Evolutionary conservation across 1,140 invertebrate genomes (phyloP).

Genomic region (Bombus consobrinus): DNA sequence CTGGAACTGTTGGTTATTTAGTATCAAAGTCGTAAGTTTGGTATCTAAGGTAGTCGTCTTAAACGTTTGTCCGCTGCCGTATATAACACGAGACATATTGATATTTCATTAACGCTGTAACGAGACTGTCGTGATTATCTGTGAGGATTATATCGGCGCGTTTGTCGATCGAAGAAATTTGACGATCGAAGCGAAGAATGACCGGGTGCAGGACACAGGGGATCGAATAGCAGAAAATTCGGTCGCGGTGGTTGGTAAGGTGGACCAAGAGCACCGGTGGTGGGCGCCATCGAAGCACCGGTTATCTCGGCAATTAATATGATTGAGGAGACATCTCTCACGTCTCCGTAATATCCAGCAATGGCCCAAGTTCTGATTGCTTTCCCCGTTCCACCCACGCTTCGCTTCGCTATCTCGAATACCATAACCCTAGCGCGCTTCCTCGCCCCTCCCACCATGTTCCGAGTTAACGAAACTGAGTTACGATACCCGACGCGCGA

Average conservation of each 20-base stretch:
- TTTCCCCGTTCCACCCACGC: slow-evolving; percentile 75
- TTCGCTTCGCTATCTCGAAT: slow-evolving; percentile 78
- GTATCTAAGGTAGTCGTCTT: too few relatives aligned
- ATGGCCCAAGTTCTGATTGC: slow-evolving; percentile 83
- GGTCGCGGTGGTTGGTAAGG: slow-evolving; percentile 24
- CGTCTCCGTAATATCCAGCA: slow-evolving; percentile 82
- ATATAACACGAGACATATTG: too few relatives aligned
- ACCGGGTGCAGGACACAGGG: background rate
- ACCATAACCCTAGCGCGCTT: slow-evolving; percentile 79
- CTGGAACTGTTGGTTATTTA: too few relatives aligned
- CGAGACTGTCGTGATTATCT: too few relatives aligned
- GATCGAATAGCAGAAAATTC: background rate
- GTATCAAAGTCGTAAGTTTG: too few relatives aligned
- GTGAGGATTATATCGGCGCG: background rate
- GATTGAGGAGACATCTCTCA: slow-evolving; percentile 83
- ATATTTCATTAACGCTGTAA: too few relatives aligned
- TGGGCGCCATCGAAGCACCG: slow-evolving; percentile 77
- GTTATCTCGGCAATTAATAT: slow-evolving; percentile 83
- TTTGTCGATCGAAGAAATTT: background rate
- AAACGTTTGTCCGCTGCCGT: too few relatives aligned
- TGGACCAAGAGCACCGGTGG: slow-evolving; percentile 49
- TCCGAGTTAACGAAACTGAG: slow-evolving; percentile 74
- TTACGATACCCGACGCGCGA: slow-evolving; percentile 61
- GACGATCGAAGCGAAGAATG: background rate
- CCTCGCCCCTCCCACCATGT: slow-evolving; percentile 62